These are phyloP conservation scores for Pseudanteris insignis DNA, from an alignment of 2,888 invertebrate species.

Conservation along the genomic window DNA sequence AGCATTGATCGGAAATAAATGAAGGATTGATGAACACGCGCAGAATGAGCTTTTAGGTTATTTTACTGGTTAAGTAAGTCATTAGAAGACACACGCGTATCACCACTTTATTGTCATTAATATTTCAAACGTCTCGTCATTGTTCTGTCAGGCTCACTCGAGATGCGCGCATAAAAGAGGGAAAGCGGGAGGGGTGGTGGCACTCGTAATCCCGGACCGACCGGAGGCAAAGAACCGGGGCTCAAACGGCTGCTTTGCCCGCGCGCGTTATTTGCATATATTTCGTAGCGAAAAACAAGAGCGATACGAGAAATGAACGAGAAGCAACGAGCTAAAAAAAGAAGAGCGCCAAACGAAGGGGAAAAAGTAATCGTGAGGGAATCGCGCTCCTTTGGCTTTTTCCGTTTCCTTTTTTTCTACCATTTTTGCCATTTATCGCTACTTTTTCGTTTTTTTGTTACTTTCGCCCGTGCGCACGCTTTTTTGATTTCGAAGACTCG, in stretches of 20 bases:
- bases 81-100: conserved; percentile 23
- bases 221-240: conserved; percentile 15
- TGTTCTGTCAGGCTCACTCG: conserved; percentile 13
- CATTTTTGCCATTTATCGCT: no score
- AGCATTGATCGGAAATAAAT: no score
- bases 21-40: no score
- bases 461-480: no score
- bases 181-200: no score
- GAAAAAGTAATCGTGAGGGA: conserved; percentile 22
- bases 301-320: conserved; percentile 19
- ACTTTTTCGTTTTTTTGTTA: no score
- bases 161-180: conserved; percentile 25
- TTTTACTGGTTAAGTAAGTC: no score
- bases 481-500: no score
- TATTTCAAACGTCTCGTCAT: conserved; percentile 34
- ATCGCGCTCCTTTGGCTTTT: conserved; percentile 5
- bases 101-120: conserved; percentile 30
- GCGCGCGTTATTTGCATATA: conserved; percentile 35
- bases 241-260: conserved; percentile 6
- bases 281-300: conserved; percentile 32
- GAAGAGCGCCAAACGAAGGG: neutral
- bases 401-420: neutral
- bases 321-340: conserved; percentile 8
- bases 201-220: conserved; percentile 22
- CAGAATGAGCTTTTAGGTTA: no score